Percentiles rank a stretch among this genome's conserved stretches.
These are phyloP conservation scores for Arothron firmamentum DNA, from an alignment of 2,113 vertebrate species.

Conservation along the genomic window DNA sequence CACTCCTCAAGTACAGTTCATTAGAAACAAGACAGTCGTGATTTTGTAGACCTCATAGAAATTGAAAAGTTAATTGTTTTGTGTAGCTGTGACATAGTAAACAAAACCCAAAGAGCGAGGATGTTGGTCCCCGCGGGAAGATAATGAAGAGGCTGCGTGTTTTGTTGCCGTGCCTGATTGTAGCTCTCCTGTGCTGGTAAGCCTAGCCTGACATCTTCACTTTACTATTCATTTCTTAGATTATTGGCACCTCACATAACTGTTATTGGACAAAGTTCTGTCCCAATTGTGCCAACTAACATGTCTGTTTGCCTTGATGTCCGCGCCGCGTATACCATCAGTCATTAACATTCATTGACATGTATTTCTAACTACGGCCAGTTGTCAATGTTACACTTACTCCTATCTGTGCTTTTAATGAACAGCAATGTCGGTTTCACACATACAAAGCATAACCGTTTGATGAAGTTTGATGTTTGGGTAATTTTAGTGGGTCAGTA, in stretches of 20 bases:
- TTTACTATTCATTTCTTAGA: not conserved
- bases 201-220: conserved; percentile 27
- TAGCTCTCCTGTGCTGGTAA: conserved; percentile 80
- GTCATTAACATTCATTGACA: conserved; percentile 1
- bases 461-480: not conserved
- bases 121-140: conserved; percentile 83
- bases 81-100: conserved; percentile 33
- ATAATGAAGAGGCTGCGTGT: conserved; percentile 82
- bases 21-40: conserved; percentile 8
- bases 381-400: not conserved
- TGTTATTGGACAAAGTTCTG: no score
- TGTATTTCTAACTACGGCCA: conserved; percentile 37
- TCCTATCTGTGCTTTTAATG: not conserved
- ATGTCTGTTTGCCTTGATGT: not conserved
- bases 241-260: not conserved
- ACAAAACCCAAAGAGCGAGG: conserved; percentile 73
- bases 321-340: conserved; percentile 12
- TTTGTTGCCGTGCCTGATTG: conserved; percentile 76
- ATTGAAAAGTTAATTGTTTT: conserved; percentile 12
- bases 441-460: not conserved
- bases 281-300: not conserved
- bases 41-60: conserved; percentile 5
- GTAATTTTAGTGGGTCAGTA: not conserved
- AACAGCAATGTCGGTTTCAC: no score
- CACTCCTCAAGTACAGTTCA: conserved; percentile 7